phyloP scores from a whole-genome alignment of 2,113 vertebrate genomes.

The Nerophis lumbriciformis region DNA sequence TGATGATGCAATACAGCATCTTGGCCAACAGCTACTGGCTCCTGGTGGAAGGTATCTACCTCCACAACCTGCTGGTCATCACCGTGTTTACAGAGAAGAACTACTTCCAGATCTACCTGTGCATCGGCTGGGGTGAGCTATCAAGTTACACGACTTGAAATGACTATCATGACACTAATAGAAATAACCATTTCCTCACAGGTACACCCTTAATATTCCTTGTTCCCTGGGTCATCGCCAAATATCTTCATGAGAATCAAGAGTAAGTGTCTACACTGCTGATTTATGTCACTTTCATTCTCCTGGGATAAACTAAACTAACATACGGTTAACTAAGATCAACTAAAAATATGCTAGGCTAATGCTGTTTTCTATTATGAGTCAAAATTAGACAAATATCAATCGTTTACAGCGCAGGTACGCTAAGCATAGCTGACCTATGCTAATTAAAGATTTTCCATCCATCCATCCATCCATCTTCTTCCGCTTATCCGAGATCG shows the following conservation, averaged over 20 bases:
- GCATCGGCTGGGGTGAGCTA: slow-evolving; percentile 94
- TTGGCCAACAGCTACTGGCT: slow-evolving; percentile 97
- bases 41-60: slow-evolving; percentile 95
- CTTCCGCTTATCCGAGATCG: no score
- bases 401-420: no score
- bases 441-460: no score
- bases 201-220: slow-evolving; percentile 88
- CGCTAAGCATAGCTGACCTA: neutral
- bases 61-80: slow-evolving; percentile 89
- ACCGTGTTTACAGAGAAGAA: slow-evolving; percentile 90
- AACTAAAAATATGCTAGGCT: neutral
- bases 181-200: slow-evolving; percentile 54
- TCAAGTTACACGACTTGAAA: neutral
- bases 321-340: neutral
- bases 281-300: neutral
- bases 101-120: slow-evolving; percentile 89
- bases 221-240: slow-evolving; percentile 82
- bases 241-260: slow-evolving; percentile 87
- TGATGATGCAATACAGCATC: slow-evolving; percentile 98
- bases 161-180: neutral
- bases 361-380: no score
- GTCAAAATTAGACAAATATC: no score
- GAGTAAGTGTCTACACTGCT: slow-evolving; percentile 79
- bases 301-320: neutral
- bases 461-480: no score